Evolutionary conservation across 1,140 invertebrate species (phyloP).

Genomic region (Cyclargus thomasi): DNA sequence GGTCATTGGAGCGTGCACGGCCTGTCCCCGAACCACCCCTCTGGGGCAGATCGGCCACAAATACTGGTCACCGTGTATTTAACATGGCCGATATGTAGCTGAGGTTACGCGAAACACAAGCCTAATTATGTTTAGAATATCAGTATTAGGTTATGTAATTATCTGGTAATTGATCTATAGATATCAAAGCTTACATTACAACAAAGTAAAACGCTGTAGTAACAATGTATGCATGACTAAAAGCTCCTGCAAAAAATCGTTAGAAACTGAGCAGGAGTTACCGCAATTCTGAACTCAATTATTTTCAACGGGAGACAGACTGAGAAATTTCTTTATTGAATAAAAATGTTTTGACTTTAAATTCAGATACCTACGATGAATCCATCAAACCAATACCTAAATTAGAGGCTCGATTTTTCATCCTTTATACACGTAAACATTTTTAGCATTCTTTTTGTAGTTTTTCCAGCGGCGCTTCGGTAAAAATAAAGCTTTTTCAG

Average conservation of each 20-base stretch:
- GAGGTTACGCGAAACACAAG: not conserved
- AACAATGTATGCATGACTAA: too few species aligned
- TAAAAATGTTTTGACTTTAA: not conserved
- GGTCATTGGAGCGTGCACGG: not conserved
- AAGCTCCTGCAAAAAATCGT: too few species aligned
- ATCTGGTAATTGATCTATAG: too few species aligned
- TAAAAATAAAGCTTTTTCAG: constrained; percentile 4
- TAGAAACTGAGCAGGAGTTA: too few species aligned
- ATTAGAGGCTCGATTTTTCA: not conserved
- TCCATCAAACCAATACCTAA: not conserved
- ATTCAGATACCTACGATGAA: not conserved
- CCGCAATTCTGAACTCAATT: too few species aligned
- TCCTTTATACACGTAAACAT: not conserved
- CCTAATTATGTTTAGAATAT: not conserved
- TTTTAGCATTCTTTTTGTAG: constrained; percentile 2
- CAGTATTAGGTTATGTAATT: too few species aligned
- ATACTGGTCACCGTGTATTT: not conserved
- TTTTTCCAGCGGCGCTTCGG: not conserved
- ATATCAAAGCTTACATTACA: too few species aligned
- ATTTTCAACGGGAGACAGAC: too few species aligned
- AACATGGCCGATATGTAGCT: not conserved
- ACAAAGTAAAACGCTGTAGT: too few species aligned
- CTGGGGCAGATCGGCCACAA: not conserved
- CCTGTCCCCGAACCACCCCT: not conserved
- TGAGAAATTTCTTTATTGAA: not conserved